A percentile compares a stretch with the other conserved stretches of the same genome.
These are phyloP conservation scores for Saccostrea glomerata DNA, from an alignment of 1,140 invertebrate species.

Conservation along the genomic window DNA sequence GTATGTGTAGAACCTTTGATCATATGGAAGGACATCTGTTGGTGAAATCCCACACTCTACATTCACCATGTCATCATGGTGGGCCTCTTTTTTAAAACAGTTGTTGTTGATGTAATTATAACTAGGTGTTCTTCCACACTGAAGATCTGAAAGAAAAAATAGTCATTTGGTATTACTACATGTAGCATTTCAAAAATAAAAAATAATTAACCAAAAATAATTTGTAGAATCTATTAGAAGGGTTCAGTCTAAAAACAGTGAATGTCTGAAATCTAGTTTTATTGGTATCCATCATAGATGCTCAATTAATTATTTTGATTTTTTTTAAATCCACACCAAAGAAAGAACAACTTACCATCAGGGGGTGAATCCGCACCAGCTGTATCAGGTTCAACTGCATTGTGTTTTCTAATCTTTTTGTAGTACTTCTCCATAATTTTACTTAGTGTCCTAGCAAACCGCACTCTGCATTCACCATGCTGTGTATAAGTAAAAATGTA, in stretches of 20 bases:
- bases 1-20: conserved; percentile 81
- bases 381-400: neutral
- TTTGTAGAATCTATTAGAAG: too few relatives aligned
- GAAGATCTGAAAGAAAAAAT: neutral
- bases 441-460: conserved; percentile 23
- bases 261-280: neutral
- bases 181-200: neutral
- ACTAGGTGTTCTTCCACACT: neutral
- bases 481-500: neutral
- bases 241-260: neutral
- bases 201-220: neutral
- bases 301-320: too few relatives aligned
- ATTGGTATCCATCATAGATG: too few relatives aligned
- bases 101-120: neutral
- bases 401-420: conserved; percentile 1
- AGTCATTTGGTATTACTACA: too few relatives aligned
- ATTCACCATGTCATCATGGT: neutral
- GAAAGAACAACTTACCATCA: too few relatives aligned
- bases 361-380: too few relatives aligned
- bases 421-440: conserved; percentile 2
- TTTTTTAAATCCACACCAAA: too few relatives aligned
- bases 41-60: neutral
- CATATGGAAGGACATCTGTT: conserved; percentile 3
- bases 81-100: neutral
- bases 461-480: neutral